These are phyloP conservation scores for Microctenopoma lineatum DNA, from an alignment of 2,797 vertebrate species.

Conservation along the genomic window DNA sequence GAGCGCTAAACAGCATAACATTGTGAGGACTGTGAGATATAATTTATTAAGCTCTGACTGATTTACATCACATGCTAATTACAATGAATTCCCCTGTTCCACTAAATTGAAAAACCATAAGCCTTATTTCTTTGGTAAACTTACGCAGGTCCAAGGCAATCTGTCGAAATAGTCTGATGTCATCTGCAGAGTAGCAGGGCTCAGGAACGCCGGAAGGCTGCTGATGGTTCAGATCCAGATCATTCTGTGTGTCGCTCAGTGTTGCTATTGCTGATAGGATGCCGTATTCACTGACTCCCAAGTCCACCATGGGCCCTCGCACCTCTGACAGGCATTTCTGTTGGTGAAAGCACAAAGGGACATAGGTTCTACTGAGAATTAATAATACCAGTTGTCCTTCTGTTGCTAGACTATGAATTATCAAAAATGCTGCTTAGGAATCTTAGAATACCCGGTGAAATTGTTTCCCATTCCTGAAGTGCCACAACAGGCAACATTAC, in stretches of 20 bases:
- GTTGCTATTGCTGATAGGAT: slow-evolving; percentile 79
- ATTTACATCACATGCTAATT: not conserved
- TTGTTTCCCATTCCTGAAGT: not conserved
- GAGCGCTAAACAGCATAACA: too few species aligned
- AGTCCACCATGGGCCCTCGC: slow-evolving; percentile 75
- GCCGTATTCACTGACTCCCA: slow-evolving; percentile 82
- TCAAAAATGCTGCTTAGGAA: not conserved
- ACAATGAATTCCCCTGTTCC: not conserved
- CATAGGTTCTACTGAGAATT: not conserved
- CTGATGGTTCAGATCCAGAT: slow-evolving; percentile 51
- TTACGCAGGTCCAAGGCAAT: slow-evolving; percentile 83
- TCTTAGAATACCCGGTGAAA: not conserved
- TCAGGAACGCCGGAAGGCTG: slow-evolving; percentile 29
- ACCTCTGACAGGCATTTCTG: slow-evolving; percentile 80
- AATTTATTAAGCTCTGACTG: not conserved
- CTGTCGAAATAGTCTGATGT: slow-evolving; percentile 79
- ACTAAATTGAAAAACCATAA: not conserved
- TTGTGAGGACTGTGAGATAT: too few species aligned
- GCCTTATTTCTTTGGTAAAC: slow-evolving; percentile 29
- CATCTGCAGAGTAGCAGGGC: slow-evolving; percentile 51
- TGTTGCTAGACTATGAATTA: too few species aligned
- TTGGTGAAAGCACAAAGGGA: not conserved
- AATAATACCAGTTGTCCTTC: not conserved
- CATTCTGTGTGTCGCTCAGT: slow-evolving; percentile 75
- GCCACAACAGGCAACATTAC: not conserved